A percentile compares a stretch with the other conserved stretches of the same genome.
Conservation (phyloP, 2,797 vertebrate species). For the Lagorchestes hirsutus region DNA sequence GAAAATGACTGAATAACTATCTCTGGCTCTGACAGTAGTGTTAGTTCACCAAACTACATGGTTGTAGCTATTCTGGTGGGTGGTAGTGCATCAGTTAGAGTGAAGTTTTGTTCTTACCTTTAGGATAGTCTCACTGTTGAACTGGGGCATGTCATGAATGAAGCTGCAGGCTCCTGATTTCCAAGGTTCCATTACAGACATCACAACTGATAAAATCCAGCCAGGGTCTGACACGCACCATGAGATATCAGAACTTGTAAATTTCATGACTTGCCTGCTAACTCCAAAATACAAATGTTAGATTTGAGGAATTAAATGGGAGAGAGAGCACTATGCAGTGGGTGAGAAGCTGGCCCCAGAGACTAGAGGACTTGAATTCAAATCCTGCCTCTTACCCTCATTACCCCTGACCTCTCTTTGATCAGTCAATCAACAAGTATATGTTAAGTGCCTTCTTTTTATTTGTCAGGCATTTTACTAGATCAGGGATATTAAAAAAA, state of each 20-base stretch:
- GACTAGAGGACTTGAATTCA: neutral
- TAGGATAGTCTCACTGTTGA: slow-evolving; percentile 83
- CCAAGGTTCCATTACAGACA: slow-evolving; percentile 88
- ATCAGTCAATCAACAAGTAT: neutral
- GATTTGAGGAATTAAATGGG: neutral
- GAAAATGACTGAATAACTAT: neutral
- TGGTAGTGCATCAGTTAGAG: neutral
- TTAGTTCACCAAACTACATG: neutral
- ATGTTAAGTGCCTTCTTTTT: neutral
- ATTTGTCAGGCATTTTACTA: neutral
- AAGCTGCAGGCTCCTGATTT: slow-evolving; percentile 88
- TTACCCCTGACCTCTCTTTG: neutral
- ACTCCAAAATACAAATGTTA: slow-evolving; percentile 59
- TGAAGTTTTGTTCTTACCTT: slow-evolving; percentile 81
- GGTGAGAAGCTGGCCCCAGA: neutral
- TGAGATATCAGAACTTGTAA: slow-evolving; percentile 85
- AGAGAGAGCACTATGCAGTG: neutral
- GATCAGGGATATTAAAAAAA: neutral
- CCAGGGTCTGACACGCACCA: slow-evolving; percentile 91
- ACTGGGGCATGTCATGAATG: slow-evolving; percentile 84
- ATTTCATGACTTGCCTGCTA: slow-evolving; percentile 85
- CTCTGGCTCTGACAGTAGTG: neutral
- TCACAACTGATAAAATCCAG: slow-evolving; percentile 86
- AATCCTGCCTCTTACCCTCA: neutral
- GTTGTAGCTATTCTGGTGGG: neutral